phyloP scores from a whole-genome alignment of 1,140 invertebrate species.

The Limonius californicus region DNA sequence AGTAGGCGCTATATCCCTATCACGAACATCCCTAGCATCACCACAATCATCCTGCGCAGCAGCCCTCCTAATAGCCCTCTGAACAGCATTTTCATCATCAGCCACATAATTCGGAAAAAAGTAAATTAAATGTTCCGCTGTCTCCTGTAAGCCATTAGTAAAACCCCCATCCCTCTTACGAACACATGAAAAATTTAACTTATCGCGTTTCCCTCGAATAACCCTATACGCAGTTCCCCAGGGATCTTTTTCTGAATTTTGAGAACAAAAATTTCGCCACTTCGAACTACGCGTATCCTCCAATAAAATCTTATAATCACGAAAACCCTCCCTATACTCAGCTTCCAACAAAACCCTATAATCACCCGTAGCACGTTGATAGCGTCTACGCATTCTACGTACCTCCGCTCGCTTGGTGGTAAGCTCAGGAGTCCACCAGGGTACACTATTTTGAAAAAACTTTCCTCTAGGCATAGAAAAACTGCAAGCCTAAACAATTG shows the following conservation, averaged over 20 bases:
- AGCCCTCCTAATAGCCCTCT: background rate
- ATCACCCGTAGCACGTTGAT: background rate
- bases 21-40: background rate
- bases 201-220: background rate
- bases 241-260: background rate
- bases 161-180: background rate
- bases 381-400: background rate
- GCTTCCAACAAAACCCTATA: background rate
- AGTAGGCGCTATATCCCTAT: background rate
- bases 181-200: background rate
- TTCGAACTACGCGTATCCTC: background rate
- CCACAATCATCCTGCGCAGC: too few species aligned
- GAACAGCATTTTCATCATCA: background rate
- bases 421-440: slow-evolving; percentile 14
- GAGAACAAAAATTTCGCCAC: background rate
- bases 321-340: background rate
- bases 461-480: background rate
- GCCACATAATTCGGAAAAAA: background rate
- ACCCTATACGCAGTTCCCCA: slow-evolving; percentile 7
- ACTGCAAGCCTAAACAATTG: slow-evolving; percentile 4
- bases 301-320: background rate
- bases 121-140: background rate
- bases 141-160: background rate
- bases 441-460: slow-evolving; percentile 4
- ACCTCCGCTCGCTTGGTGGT: background rate